Base-by-base conservation (phyloP, 1,140 invertebrate species). In the Drosophila santomea region DNA sequence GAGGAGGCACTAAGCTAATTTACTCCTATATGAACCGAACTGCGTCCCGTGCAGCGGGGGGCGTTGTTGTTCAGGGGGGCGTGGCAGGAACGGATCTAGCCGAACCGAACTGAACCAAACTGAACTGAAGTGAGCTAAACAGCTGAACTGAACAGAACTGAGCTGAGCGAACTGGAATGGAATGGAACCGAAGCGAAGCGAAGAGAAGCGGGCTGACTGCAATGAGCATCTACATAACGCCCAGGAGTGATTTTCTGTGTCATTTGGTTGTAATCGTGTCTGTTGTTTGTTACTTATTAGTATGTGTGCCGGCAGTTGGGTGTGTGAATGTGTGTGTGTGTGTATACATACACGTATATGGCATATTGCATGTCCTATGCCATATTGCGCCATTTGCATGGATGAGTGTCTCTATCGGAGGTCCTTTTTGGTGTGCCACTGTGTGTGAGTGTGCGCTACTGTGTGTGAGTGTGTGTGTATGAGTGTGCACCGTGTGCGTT, bases 261-360 rank as follows among this genome's bases (percentile, higher is more conserved):
- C 84, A 88, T 88, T 88, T 88, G 83, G 79, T 83, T 88, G 83
- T 88, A 88, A 88, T 88, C 83, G 83, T 88, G 84, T 88, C 83
- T 88, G 83, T 89, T 88, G 83, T 88, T 88, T 88, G 83, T 88
- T 79, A 88, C 83, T 88, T 88, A 88, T 88, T 88, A 88, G 75
- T 73, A 57, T 83, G 82, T 75, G 74, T 62, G 71, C 75, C 44
- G 69, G 51, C n/a, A 23, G 38, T 15, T 43, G n/a, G 45, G 48
- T 59, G 47, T 52, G 54, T 56, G 64, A 28, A 48, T 20, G 20
- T 38, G 44, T 71, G 28, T 71, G 28, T 50, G 58, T 57, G 52
- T 38, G 10, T 2, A 36, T 43, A 15, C 3, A 17, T 43, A 45
- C 11, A 20, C 58, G 28, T 64, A 35, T 76, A 57, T 72, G 58